phyloP scores from a whole-genome alignment of 2,113 vertebrate genomes.

The Noctilio leporinus region DNA sequence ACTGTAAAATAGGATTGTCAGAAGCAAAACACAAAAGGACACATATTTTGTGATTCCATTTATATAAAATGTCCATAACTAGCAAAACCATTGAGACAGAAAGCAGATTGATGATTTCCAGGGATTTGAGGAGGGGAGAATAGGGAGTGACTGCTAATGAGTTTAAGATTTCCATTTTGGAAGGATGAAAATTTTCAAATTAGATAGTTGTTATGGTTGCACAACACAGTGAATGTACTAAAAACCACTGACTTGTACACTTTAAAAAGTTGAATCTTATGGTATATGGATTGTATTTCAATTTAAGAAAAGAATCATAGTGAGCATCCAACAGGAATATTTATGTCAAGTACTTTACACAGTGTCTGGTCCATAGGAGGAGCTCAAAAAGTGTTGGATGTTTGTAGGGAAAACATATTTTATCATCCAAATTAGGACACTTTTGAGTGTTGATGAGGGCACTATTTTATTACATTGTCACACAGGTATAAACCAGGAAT shows the following conservation, averaged over 20 bases:
- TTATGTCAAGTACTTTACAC: not conserved
- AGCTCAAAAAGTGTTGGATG: not conserved
- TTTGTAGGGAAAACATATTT: not conserved
- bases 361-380: not conserved
- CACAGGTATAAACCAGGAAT: not conserved
- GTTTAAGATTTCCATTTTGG: not conserved
- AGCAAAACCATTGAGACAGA: not conserved
- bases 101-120: not conserved
- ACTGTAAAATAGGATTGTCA: not conserved
- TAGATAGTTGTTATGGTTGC: not conserved
- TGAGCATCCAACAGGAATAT: not conserved
- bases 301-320: not conserved
- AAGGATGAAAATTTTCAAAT: not conserved
- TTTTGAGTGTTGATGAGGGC: not conserved
- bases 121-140: not conserved
- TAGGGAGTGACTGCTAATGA: not conserved
- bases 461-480: not conserved
- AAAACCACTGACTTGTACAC: not conserved
- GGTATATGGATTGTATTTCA: not conserved
- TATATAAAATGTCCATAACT: not conserved
- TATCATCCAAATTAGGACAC: not conserved
- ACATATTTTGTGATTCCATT: not conserved
- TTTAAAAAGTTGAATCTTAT: not conserved
- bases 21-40: not conserved
- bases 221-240: not conserved